Conservation (phyloP, 1,140 invertebrate species). For the Drosophila mauritiana region DNA sequence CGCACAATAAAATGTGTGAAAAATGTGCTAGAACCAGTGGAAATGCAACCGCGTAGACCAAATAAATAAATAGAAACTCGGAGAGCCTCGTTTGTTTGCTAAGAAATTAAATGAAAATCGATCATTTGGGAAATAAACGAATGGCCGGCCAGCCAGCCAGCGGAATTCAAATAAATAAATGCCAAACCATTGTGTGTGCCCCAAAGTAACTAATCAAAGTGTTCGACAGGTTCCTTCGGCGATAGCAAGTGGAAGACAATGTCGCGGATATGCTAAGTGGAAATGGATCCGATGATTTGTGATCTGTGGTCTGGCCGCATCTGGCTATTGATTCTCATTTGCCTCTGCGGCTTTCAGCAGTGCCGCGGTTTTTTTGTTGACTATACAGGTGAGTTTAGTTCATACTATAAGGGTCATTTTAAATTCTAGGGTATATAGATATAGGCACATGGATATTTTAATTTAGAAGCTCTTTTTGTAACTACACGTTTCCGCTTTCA, state of each 20-base stretch:
- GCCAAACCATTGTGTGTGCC: conserved; percentile 3
- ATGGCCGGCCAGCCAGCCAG: conserved; percentile 8
- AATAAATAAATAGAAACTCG: conserved; percentile 64
- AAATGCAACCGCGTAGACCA: conserved; percentile 59
- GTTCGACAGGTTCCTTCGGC: conserved; percentile 23
- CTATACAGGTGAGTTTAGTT: conserved; percentile 56
- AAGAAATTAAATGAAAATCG: conserved; percentile 75
- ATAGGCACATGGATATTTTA: neutral
- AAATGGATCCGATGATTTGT: conserved; percentile 38
- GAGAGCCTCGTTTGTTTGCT: conserved; percentile 53
- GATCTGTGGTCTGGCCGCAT: conserved; percentile 31
- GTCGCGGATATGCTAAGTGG: conserved; percentile 23
- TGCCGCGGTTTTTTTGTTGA: conserved; percentile 53
- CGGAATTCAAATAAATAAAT: conserved; percentile 49
- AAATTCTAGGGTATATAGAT: no score
- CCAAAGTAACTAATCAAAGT: conserved; percentile 32
- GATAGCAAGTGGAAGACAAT: conserved; percentile 19
- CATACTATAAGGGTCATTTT: no score
- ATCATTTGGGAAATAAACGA: conserved; percentile 53
- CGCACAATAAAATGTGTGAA: conserved; percentile 79
- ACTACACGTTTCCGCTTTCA: conserved; percentile 26
- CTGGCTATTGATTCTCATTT: conserved; percentile 49
- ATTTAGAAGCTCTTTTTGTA: neutral
- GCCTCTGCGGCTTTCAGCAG: conserved; percentile 17
- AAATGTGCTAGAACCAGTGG: conserved; percentile 61